Conservation (phyloP, 64 coral and sea anemone genomes). For the Pocillopora verrucosa region DNA sequence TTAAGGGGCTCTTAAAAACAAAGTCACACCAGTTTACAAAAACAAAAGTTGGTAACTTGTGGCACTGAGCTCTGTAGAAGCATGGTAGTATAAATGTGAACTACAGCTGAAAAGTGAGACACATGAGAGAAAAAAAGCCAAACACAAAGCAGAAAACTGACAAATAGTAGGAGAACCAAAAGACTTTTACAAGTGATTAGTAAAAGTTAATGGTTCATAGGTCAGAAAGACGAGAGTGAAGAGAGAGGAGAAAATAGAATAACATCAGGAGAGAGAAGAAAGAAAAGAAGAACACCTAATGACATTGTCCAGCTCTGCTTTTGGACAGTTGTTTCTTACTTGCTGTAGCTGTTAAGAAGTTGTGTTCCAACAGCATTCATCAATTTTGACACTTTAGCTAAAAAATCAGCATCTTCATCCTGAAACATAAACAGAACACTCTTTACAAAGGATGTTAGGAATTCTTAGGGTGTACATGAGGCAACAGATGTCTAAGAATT, state of each 20-base stretch:
- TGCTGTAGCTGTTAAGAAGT: constrained; percentile 79
- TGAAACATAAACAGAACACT: constrained; percentile 7
- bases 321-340: constrained; percentile 45
- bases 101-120: neutral
- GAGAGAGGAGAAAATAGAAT: neutral
- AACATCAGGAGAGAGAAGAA: neutral
- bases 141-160: neutral
- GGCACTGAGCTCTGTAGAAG: too few relatives aligned
- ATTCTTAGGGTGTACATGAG: too few relatives aligned
- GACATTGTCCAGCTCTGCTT: too few relatives aligned
- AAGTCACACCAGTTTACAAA: too few relatives aligned
- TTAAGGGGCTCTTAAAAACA: too few relatives aligned
- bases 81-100: too few relatives aligned
- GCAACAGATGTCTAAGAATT: too few relatives aligned
- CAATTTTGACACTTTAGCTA: constrained; percentile 86
- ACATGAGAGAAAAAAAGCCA: neutral
- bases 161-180: neutral
- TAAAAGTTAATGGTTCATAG: neutral
- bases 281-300: neutral
- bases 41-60: too few relatives aligned
- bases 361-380: constrained; percentile 74
- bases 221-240: neutral
- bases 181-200: neutral
- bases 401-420: constrained; percentile 86
- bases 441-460: too few relatives aligned